These are phyloP conservation scores for Lethrus apterus DNA, from an alignment of 1,140 invertebrate genomes.

Conservation along the genomic window DNA sequence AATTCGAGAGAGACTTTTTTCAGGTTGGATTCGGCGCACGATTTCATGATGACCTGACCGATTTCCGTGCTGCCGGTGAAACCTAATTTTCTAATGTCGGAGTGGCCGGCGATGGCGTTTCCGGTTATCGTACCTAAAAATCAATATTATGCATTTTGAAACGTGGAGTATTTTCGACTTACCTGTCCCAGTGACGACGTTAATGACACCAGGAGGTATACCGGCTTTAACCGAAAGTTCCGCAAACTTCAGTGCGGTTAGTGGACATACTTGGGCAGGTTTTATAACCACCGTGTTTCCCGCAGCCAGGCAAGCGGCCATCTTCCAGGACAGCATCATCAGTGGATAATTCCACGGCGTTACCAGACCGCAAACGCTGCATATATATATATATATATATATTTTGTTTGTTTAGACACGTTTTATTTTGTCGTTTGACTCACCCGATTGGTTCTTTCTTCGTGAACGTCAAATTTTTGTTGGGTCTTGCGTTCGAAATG, in stretches of 20 bases:
- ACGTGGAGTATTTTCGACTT: slow-evolving; percentile 14
- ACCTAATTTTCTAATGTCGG: slow-evolving; percentile 78
- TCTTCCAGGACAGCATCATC: slow-evolving; percentile 98
- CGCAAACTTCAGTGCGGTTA: slow-evolving; percentile 91
- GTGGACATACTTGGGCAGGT: slow-evolving; percentile 83
- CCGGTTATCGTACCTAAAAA: slow-evolving; percentile 60
- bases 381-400: not conserved
- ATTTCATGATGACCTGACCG: slow-evolving; percentile 81
- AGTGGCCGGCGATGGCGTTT: slow-evolving; percentile 79
- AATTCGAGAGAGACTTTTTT: slow-evolving; percentile 91
- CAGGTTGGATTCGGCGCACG: slow-evolving; percentile 81
- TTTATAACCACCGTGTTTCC: slow-evolving; percentile 94
- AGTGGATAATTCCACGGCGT: slow-evolving; percentile 98
- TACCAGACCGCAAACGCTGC: slow-evolving; percentile 82
- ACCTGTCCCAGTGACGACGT: slow-evolving; percentile 81
- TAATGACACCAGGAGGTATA: slow-evolving; percentile 91
- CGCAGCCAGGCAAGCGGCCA: slow-evolving; percentile 90
- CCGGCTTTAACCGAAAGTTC: slow-evolving; percentile 80
- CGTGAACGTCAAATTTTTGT: slow-evolving; percentile 82
- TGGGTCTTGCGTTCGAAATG: slow-evolving; percentile 80
- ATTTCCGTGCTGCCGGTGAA: slow-evolving; percentile 92
- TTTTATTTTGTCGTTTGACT: slow-evolving; percentile 19
- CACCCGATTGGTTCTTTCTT: slow-evolving; percentile 80
- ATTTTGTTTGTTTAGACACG: not conserved
- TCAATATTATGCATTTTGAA: no score